phyloP scores from a whole-genome alignment of 2,797 vertebrate genomes.

The Cryptoblepharus egeriae region DNA sequence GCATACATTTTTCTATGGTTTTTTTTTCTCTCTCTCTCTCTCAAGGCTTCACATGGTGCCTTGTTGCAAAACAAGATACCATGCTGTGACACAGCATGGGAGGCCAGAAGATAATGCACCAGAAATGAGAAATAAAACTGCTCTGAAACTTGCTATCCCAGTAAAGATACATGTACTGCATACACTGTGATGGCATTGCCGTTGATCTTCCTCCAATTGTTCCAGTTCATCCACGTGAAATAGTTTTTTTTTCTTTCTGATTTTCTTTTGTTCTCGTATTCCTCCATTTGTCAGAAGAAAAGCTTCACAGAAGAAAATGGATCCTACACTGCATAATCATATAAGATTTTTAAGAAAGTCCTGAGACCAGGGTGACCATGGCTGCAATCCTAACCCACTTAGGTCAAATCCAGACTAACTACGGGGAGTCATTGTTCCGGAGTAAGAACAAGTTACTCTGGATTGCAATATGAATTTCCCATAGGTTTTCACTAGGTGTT shows the following conservation, averaged over 20 bases:
- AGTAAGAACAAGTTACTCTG: too few relatives aligned
- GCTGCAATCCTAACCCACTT: too few relatives aligned
- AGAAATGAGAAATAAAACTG: slow-evolving; percentile 60
- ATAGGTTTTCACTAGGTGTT: too few relatives aligned
- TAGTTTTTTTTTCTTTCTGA: slow-evolving; percentile 48
- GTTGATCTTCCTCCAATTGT: slow-evolving; percentile 47
- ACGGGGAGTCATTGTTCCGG: too few relatives aligned
- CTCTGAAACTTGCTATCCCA: slow-evolving; percentile 44
- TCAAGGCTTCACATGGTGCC: slow-evolving; percentile 43
- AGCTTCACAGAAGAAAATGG: slow-evolving; percentile 31
- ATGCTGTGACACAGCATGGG: slow-evolving; percentile 63
- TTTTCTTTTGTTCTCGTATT: slow-evolving; percentile 48
- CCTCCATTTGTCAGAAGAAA: slow-evolving; percentile 31
- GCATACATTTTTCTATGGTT: slow-evolving; percentile 38
- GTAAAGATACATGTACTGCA: slow-evolving; percentile 46
- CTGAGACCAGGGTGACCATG: too few relatives aligned
- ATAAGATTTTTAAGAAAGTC: background rate
- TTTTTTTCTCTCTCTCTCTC: slow-evolving; percentile 3
- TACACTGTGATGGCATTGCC: slow-evolving; percentile 45
- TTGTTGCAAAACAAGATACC: slow-evolving; percentile 64
- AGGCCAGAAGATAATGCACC: slow-evolving; percentile 60
- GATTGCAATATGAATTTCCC: too few relatives aligned
- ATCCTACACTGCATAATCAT: slow-evolving; percentile 43
- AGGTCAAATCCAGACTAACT: too few relatives aligned
- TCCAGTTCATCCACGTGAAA: slow-evolving; percentile 45